Percentiles rank a stretch among this genome's conserved stretches.
phyloP scores from a whole-genome alignment of 1,140 invertebrate species.

The Polypedilum vanderplanki region DNA sequence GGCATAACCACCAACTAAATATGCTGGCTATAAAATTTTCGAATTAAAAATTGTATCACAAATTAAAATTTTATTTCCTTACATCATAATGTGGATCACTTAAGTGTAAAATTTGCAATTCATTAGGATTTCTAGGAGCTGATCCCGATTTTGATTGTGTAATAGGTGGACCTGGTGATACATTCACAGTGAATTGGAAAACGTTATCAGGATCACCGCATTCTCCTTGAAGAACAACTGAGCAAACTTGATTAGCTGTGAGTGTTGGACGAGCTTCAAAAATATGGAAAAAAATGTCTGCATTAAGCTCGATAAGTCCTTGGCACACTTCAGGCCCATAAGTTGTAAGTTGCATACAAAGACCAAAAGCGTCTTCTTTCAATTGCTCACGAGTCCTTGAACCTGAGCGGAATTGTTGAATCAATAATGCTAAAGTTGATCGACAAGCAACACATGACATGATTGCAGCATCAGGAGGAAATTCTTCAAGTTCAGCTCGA shows the following conservation, averaged over 20 bases:
- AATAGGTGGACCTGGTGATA: not conserved
- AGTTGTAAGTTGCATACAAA: not conserved
- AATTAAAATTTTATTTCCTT: slow-evolving; percentile 32
- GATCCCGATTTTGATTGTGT: slow-evolving; percentile 18
- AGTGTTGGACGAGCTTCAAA: not conserved
- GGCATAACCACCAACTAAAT: slow-evolving; percentile 57
- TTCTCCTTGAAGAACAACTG: slow-evolving; percentile 25
- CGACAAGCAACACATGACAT: not conserved
- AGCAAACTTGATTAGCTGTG: not conserved
- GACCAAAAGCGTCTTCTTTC: not conserved
- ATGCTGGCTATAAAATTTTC: slow-evolving; percentile 40
- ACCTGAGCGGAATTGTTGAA: not conserved
- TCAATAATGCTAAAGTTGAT: not conserved
- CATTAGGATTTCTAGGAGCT: slow-evolving; percentile 30
- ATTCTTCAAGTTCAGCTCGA: not conserved
- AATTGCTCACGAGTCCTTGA: not conserved
- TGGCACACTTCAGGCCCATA: not conserved
- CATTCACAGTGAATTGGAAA: not conserved
- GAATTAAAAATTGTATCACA: too few relatives aligned
- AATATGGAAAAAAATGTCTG: slow-evolving; percentile 9
- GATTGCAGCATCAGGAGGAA: not conserved
- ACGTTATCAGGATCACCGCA: not conserved
- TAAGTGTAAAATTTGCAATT: slow-evolving; percentile 60
- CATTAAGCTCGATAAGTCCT: not conserved
- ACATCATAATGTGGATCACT: slow-evolving; percentile 78